phyloP scores from a whole-genome alignment of 1,140 invertebrate genomes.

The Ectropis grisescens region DNA sequence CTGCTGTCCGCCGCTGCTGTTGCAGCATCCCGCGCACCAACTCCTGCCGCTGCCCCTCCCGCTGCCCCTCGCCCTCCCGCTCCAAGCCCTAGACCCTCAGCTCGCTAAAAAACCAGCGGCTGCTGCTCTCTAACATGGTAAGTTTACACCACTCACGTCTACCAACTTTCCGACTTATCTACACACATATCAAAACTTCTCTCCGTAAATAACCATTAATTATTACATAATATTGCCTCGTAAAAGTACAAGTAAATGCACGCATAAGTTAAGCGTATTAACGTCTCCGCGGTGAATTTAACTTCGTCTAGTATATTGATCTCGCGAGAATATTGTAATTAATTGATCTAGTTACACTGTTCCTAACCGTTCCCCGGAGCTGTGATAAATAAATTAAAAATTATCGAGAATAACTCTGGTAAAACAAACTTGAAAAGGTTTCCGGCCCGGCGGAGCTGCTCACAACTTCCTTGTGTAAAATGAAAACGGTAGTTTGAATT shows the following conservation, averaged over 20 bases:
- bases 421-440: too few species aligned
- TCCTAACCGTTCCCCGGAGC: slow-evolving; percentile 7
- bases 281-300: slow-evolving; percentile 30
- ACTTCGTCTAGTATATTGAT: slow-evolving; percentile 31
- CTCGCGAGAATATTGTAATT: slow-evolving; percentile 29
- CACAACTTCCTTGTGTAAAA: too few species aligned
- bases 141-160: slow-evolving; percentile 37
- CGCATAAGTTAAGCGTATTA: slow-evolving; percentile 47
- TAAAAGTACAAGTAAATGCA: slow-evolving; percentile 36
- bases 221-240: slow-evolving; percentile 18
- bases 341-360: slow-evolving; percentile 22
- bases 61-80: slow-evolving; percentile 46
- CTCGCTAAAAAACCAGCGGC: slow-evolving; percentile 63
- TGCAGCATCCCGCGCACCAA: slow-evolving; percentile 43
- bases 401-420: too few species aligned
- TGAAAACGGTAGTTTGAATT: too few species aligned
- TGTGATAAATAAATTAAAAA: too few species aligned
- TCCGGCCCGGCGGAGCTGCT: too few species aligned
- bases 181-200: slow-evolving; percentile 19
- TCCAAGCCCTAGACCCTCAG: slow-evolving; percentile 55
- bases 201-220: slow-evolving; percentile 19
- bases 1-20: slow-evolving; percentile 55
- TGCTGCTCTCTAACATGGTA: slow-evolving; percentile 71
- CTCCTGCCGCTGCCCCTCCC: slow-evolving; percentile 49
- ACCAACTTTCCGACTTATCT: slow-evolving; percentile 15